Evolutionary conservation across 1,140 invertebrate genomes (phyloP).

Genomic region (Lordiphosa stackelbergi): DNA sequence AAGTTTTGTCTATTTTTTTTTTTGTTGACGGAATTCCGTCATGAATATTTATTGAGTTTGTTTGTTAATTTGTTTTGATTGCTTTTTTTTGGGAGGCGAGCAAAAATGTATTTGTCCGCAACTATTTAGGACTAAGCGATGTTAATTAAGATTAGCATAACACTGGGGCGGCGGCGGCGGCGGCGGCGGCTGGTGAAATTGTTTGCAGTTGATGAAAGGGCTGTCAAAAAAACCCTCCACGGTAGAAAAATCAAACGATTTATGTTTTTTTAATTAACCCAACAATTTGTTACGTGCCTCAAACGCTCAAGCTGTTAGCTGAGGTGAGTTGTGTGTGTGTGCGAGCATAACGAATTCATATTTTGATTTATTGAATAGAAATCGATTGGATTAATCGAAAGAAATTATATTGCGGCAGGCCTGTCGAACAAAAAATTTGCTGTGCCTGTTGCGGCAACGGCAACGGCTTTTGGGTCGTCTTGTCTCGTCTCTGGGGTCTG

Average conservation of each 20-base stretch:
- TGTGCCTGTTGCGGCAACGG: slow-evolving; percentile 27
- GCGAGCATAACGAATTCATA: slow-evolving; percentile 67
- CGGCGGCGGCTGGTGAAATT: slow-evolving; percentile 6
- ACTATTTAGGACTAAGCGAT: slow-evolving; percentile 43
- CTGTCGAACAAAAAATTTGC: slow-evolving; percentile 53
- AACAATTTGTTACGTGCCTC: slow-evolving; percentile 76
- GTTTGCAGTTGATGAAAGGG: slow-evolving; percentile 59
- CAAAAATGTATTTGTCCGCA: slow-evolving; percentile 35
- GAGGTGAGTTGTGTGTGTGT: slow-evolving; percentile 41
- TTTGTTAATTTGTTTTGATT: slow-evolving; percentile 63
- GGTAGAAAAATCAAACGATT: slow-evolving; percentile 70
- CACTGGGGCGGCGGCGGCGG: slow-evolving; percentile 6
- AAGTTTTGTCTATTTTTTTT: slow-evolving; percentile 17
- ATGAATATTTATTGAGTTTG: slow-evolving; percentile 60
- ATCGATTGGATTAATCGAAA: slow-evolving; percentile 76
- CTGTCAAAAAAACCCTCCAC: slow-evolving; percentile 43
- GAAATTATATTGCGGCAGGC: slow-evolving; percentile 69
- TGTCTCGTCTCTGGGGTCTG: slow-evolving; percentile 8
- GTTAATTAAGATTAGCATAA: slow-evolving; percentile 49
- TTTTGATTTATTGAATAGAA: slow-evolving; percentile 77
- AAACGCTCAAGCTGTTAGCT: slow-evolving; percentile 44
- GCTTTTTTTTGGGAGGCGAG: slow-evolving; percentile 29
- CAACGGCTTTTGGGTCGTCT: slow-evolving; percentile 4
- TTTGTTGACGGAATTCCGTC: slow-evolving; percentile 47
- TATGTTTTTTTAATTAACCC: slow-evolving; percentile 77